Percentiles rank a stretch among this genome's conserved stretches.
phyloP scores from a whole-genome alignment of 2,113 vertebrate species.

The Epinephelus cyanopodus region DNA sequence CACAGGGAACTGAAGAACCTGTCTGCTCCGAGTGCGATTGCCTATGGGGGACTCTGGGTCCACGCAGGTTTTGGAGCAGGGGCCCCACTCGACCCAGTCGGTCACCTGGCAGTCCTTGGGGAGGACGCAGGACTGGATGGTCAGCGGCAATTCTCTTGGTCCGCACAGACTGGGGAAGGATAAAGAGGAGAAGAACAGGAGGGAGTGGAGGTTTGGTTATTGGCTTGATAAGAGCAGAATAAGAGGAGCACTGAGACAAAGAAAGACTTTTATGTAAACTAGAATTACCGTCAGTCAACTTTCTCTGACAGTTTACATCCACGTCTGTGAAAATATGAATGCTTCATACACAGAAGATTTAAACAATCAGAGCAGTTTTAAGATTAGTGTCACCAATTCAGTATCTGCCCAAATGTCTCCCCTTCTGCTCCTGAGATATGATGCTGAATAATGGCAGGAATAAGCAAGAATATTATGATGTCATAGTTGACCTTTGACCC shows the following conservation, averaged over 20 bases:
- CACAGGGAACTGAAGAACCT: slow-evolving; percentile 88
- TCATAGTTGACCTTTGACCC: no score
- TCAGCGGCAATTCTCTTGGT: slow-evolving; percentile 90
- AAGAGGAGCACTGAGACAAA: background rate
- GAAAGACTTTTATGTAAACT: background rate
- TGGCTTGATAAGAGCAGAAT: background rate
- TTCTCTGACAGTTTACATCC: no score
- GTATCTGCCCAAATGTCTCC: no score
- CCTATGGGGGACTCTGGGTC: slow-evolving; percentile 85
- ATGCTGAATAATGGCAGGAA: no score
- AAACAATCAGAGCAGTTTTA: no score
- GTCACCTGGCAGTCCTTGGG: slow-evolving; percentile 91
- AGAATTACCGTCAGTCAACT: no score
- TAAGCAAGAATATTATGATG: no score
- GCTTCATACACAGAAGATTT: no score
- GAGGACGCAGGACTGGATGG: slow-evolving; percentile 94
- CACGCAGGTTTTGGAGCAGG: slow-evolving; percentile 91
- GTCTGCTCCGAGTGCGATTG: slow-evolving; percentile 84
- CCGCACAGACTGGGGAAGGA: slow-evolving; percentile 88
- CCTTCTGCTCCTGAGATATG: no score
- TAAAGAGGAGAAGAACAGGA: background rate
- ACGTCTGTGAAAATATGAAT: no score
- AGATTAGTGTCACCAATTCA: no score
- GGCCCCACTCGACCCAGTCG: slow-evolving; percentile 91
- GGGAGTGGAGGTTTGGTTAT: background rate